These are phyloP conservation scores for Hoplostethus atlanticus DNA, from an alignment of 2,797 vertebrate genomes.

Conservation along the genomic window DNA sequence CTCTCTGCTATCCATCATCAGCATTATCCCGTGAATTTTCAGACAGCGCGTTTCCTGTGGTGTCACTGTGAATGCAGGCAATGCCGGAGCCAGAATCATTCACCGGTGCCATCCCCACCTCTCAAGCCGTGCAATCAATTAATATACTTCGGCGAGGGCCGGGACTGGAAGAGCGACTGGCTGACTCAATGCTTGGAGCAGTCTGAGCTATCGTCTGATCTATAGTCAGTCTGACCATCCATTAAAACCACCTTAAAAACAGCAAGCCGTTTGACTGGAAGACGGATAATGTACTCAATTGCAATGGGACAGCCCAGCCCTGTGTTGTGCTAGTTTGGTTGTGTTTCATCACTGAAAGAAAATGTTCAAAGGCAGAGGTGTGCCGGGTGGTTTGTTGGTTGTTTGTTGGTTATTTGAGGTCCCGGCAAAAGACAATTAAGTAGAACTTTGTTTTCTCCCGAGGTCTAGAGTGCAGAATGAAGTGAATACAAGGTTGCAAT, in stretches of 20 bases:
- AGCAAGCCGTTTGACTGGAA: constrained; percentile 30
- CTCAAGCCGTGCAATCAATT: constrained; percentile 51
- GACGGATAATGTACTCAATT: constrained; percentile 30
- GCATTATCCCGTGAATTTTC: constrained; percentile 66
- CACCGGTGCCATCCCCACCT: constrained; percentile 45
- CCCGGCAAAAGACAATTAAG: constrained; percentile 23
- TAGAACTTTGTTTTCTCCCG: neutral
- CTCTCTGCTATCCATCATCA: constrained; percentile 75
- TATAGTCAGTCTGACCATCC: constrained; percentile 44
- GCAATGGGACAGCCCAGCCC: constrained; percentile 24
- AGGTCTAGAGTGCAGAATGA: neutral
- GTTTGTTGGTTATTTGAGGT: constrained; percentile 13
- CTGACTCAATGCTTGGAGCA: constrained; percentile 39
- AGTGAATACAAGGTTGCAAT: constrained; percentile 19
- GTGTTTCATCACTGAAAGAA: neutral
- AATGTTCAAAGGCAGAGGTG: constrained; percentile 1
- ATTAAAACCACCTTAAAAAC: constrained; percentile 48
- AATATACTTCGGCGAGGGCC: constrained; percentile 45
- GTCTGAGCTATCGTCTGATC: constrained; percentile 49
- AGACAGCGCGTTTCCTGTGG: constrained; percentile 70
- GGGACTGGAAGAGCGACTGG: constrained; percentile 36
- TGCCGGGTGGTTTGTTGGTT: constrained; percentile 11
- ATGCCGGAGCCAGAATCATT: constrained; percentile 49
- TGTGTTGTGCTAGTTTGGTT: too few species aligned
- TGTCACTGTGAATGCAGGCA: constrained; percentile 59